Percentiles rank a stretch among this genome's conserved stretches.
Evolutionary conservation across 2,797 vertebrate genomes (phyloP).

Genomic region (Manis javanica): DNA sequence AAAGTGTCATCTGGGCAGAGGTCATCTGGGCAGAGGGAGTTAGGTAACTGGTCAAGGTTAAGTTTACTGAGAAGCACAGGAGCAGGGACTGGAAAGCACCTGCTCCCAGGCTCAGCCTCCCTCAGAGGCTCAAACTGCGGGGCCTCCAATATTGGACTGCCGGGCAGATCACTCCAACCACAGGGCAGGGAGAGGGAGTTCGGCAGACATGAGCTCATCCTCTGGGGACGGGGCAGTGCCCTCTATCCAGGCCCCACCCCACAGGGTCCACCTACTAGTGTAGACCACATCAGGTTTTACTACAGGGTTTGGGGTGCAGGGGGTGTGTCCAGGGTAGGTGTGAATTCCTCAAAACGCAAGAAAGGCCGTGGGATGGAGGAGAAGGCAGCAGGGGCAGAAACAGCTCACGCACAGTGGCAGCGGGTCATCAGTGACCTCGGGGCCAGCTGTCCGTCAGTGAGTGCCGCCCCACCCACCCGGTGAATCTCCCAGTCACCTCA

Average conservation of each 20-base stretch:
- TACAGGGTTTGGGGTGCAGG: background rate
- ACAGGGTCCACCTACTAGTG: background rate
- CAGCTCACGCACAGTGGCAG: fast-evolving
- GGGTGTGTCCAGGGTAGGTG: background rate
- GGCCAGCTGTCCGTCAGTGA: background rate
- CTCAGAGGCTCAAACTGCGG: fast-evolving
- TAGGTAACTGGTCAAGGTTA: background rate
- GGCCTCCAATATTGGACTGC: background rate
- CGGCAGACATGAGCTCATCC: fast-evolving
- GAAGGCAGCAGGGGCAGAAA: background rate
- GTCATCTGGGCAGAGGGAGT: background rate
- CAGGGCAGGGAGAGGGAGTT: background rate
- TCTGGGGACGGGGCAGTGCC: background rate
- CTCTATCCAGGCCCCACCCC: background rate
- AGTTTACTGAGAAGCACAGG: background rate
- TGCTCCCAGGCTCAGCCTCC: background rate
- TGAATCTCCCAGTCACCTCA: background rate
- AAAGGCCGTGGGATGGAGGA: background rate
- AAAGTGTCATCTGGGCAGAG: background rate
- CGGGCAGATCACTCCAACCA: background rate
- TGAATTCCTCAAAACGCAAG: background rate
- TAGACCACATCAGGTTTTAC: background rate
- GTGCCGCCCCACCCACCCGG: fast-evolving
- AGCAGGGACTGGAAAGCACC: background rate
- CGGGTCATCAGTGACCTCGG: background rate